These are phyloP conservation scores for Triplophysa bombifrons DNA, from an alignment of 2,797 vertebrate species.

Conservation along the genomic window DNA sequence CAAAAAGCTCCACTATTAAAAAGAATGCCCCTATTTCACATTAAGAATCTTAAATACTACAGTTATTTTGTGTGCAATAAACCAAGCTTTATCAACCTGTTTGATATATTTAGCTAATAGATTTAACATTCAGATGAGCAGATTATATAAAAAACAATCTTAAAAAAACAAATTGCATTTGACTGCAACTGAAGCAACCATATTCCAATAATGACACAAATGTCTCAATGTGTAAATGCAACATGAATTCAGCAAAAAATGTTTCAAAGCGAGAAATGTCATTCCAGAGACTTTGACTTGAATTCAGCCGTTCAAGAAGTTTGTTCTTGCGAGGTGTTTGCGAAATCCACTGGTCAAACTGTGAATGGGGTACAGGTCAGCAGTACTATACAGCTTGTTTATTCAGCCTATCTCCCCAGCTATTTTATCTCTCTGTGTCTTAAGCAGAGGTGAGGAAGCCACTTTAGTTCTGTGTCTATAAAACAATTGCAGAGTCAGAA, in stretches of 20 bases:
- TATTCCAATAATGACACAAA: background rate
- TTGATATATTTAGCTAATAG: background rate
- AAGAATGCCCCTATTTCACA: background rate
- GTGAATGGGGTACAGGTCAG: slow-evolving; percentile 16
- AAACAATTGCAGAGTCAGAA: slow-evolving; percentile 76
- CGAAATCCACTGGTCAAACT: slow-evolving; percentile 29
- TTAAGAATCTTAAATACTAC: background rate
- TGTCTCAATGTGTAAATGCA: background rate
- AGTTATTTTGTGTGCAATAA: background rate
- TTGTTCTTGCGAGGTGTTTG: slow-evolving; percentile 9
- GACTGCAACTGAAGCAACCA: background rate
- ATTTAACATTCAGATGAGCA: background rate
- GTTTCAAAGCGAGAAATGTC: background rate
- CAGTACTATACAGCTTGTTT: slow-evolving; percentile 23
- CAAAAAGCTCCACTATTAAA: background rate
- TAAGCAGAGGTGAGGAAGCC: slow-evolving; percentile 70
- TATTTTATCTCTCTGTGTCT: slow-evolving; percentile 49
- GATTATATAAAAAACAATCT: no score
- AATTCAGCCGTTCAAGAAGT: background rate
- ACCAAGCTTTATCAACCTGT: background rate
- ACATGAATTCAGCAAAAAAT: background rate
- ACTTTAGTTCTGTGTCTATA: slow-evolving; percentile 84
- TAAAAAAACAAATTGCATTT: background rate
- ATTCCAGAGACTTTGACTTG: background rate
- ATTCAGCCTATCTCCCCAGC: slow-evolving; percentile 14